phyloP scores from a whole-genome alignment of 2,797 vertebrate genomes.

The Diglossa cyanea region DNA sequence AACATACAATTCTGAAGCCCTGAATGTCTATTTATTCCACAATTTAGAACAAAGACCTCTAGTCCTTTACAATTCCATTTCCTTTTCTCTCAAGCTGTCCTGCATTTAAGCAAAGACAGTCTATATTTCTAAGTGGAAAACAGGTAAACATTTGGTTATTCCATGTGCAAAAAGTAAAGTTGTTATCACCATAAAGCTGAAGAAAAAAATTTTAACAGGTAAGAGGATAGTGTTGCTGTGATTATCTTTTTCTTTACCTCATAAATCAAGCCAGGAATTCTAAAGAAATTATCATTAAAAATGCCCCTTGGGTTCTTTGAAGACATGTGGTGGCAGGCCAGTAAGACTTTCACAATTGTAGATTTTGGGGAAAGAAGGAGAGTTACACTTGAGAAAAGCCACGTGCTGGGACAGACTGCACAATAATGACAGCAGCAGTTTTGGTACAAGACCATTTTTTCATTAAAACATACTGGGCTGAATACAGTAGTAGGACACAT shows the following conservation, averaged over 20 bases:
- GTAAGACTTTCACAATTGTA: neutral
- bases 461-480: neutral
- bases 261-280: slow-evolving; percentile 34
- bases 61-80: neutral
- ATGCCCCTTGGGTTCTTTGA: neutral
- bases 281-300: slow-evolving; percentile 8
- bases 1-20: neutral
- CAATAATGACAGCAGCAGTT: neutral
- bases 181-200: neutral
- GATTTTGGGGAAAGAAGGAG: neutral
- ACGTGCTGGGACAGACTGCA: neutral
- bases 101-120: neutral
- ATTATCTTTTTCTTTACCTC: neutral
- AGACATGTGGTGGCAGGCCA: neutral
- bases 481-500: neutral
- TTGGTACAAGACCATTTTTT: neutral
- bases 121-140: neutral
- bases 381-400: neutral
- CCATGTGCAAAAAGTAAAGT: neutral
- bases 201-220: neutral
- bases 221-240: neutral
- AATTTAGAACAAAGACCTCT: neutral
- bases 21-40: neutral
- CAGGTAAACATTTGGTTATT: neutral
- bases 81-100: neutral